Conservation (phyloP, 2,888 invertebrate species). For the Diploptera punctata region DNA sequence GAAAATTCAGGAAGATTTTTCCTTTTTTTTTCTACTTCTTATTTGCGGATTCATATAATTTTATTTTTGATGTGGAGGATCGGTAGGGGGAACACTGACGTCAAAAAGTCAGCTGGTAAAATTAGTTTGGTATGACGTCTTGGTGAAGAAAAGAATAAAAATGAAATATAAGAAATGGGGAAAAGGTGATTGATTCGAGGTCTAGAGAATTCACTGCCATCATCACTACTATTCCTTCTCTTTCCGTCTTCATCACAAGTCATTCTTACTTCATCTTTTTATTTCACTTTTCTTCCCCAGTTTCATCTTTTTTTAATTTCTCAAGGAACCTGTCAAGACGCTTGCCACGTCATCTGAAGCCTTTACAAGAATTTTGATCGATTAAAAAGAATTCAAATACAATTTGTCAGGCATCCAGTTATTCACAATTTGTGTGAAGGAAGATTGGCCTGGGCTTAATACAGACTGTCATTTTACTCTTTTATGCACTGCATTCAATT, state of each 20-base stretch:
- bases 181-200: constrained; percentile 37
- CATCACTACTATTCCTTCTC: neutral
- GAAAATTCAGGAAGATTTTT: too few species aligned
- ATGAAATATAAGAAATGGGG: constrained; percentile 18
- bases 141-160: constrained; percentile 3
- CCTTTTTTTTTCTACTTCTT: too few species aligned
- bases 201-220: constrained; percentile 30
- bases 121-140: constrained; percentile 3
- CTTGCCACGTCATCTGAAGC: constrained; percentile 22
- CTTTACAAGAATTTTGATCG: constrained; percentile 36
- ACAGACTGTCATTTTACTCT: too few species aligned
- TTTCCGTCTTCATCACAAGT: neutral
- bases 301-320: constrained; percentile 34
- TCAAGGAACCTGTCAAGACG: constrained; percentile 34
- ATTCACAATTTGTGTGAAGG: too few species aligned
- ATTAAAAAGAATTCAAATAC: constrained; percentile 35
- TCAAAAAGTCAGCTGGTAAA: constrained; percentile 11
- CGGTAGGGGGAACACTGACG: too few species aligned
- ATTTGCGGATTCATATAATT: too few species aligned
- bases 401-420: constrained; percentile 22
- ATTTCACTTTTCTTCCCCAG: neutral
- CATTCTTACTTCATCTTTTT: constrained; percentile 17
- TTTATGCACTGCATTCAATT: too few species aligned
- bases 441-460: too few species aligned
- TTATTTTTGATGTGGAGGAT: too few species aligned